Evolutionary conservation across 2,888 invertebrate species (phyloP).

Genomic region (Lasioglossum lativentre): DNA sequence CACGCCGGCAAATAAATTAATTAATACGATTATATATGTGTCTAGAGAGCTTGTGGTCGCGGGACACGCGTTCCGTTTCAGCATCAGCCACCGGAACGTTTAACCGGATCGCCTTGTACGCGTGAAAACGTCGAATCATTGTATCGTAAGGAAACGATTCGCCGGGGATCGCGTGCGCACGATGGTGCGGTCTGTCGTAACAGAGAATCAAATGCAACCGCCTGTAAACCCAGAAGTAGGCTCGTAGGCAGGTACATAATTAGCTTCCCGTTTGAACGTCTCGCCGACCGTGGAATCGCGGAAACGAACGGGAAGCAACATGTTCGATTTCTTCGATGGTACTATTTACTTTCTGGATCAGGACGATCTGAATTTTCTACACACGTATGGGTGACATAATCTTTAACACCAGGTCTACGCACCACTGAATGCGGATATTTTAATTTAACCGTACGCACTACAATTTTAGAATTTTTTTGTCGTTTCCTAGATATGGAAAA

Average conservation of each 20-base stretch:
- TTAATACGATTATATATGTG: not conserved
- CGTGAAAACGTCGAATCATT: not conserved
- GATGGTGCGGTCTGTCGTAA: not conserved
- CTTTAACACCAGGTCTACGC: not conserved
- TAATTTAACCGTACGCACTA: no score
- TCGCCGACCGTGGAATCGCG: not conserved
- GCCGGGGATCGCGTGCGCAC: not conserved
- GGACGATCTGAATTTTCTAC: not conserved
- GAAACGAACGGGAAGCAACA: not conserved
- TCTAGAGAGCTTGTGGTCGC: not conserved
- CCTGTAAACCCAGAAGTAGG: not conserved
- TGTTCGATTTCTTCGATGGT: not conserved
- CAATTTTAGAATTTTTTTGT: no score
- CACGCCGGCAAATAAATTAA: not conserved
- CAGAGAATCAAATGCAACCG: not conserved
- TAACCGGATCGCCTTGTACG: not conserved
- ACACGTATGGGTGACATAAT: not conserved
- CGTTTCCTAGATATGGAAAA: no score
- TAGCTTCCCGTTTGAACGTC: not conserved
- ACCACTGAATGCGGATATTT: no score
- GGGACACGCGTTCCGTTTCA: conserved; percentile 1
- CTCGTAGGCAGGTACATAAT: not conserved
- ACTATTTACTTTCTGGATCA: not conserved
- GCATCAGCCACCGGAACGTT: not conserved
- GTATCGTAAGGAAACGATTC: conserved; percentile 8